A percentile compares a stretch with the other conserved stretches of the same genome.
Conservation (phyloP, 2,797 vertebrate genomes). For the Taeniopygia guttata region DNA sequence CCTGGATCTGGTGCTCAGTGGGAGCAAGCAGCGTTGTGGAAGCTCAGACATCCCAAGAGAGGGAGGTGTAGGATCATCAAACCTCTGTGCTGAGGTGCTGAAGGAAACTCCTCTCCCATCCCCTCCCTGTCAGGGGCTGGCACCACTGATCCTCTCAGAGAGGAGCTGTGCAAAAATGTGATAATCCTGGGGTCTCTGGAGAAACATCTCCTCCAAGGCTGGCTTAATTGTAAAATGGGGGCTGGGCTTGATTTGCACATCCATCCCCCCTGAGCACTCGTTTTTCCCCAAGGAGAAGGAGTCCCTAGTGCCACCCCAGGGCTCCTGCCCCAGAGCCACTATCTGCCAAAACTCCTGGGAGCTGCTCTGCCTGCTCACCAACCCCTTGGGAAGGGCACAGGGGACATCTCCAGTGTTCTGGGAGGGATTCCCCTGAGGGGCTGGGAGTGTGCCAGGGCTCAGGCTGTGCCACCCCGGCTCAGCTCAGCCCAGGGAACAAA, state of each 20-base stretch:
- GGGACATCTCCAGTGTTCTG: not conserved
- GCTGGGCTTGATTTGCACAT: not conserved
- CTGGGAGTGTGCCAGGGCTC: not conserved
- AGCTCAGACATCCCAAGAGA: not conserved
- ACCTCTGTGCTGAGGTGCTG: accelerated
- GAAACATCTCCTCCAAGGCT: not conserved
- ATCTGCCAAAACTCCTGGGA: not conserved
- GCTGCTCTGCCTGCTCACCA: not conserved
- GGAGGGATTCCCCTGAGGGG: not conserved
- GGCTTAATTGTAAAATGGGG: not conserved
- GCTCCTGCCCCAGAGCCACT: not conserved
- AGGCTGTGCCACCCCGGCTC: not conserved
- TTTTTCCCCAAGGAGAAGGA: not conserved
- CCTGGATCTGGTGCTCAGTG: not conserved
- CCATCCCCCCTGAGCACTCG: not conserved
- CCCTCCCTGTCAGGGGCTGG: not conserved
- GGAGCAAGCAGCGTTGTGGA: not conserved
- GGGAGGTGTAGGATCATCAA: not conserved
- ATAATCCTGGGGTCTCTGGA: not conserved
- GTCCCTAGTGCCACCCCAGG: not conserved
- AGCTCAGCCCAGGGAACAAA: not conserved
- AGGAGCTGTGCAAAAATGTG: not conserved
- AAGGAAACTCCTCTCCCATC: not conserved
- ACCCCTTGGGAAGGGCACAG: not conserved
- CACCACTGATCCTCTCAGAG: not conserved